These are phyloP conservation scores for Quadriops clusia DNA, from an alignment of 2,888 invertebrate species.

Conservation along the genomic window DNA sequence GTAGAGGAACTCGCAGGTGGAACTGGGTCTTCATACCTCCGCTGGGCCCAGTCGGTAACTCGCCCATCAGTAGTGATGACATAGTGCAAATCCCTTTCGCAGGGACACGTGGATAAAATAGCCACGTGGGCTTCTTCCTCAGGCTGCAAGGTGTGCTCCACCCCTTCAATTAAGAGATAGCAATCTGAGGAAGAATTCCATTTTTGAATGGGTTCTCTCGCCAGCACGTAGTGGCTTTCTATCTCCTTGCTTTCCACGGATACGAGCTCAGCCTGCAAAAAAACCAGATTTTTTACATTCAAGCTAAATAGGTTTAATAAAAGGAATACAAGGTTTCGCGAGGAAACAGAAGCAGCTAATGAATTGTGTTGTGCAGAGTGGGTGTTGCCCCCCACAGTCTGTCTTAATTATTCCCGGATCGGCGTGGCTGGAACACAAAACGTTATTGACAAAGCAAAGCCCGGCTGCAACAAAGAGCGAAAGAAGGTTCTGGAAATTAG, in stretches of 20 bases:
- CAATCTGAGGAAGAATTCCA: constrained; percentile 59
- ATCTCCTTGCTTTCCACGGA: constrained; percentile 59
- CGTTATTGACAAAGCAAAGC: too few relatives aligned
- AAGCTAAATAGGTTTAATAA: too few relatives aligned
- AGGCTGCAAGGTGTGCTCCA: constrained; percentile 52
- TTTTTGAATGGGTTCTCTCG: constrained; percentile 49
- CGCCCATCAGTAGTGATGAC: constrained; percentile 54
- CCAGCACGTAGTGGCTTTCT: constrained; percentile 56
- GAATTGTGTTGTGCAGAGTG: too few relatives aligned
- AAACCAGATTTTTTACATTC: too few relatives aligned
- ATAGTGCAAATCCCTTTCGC: constrained; percentile 48
- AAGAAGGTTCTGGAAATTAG: too few relatives aligned
- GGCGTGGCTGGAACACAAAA: too few relatives aligned
- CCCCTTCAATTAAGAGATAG: constrained; percentile 52
- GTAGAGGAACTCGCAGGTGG: constrained; percentile 21
- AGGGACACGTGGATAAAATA: constrained; percentile 55
- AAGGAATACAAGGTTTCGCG: too few relatives aligned
- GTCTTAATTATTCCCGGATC: too few relatives aligned
- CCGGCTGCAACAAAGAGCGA: too few relatives aligned
- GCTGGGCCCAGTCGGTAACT: constrained; percentile 53
- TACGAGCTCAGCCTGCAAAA: constrained; percentile 50
- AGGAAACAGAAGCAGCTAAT: too few relatives aligned
- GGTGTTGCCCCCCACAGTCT: too few relatives aligned
- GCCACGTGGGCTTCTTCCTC: constrained; percentile 50
- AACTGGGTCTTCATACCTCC: constrained; percentile 35